Base-by-base conservation (phyloP, 2,797 vertebrate genomes). In the Cossypha heuglini region DNA sequence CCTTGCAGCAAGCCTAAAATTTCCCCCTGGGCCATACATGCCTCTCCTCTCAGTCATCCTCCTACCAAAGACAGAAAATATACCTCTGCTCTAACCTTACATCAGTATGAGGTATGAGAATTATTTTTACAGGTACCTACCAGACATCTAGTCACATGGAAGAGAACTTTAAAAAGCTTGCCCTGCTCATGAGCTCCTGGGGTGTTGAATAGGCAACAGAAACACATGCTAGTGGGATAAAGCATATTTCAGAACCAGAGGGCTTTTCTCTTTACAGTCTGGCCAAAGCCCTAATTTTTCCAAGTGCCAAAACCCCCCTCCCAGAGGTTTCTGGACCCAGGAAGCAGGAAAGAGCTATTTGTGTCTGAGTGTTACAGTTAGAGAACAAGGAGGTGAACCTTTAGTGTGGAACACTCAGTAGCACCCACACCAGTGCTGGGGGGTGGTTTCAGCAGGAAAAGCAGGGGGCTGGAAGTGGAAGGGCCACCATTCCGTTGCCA, bases 321-420 rank as follows among this genome's bases (percentile, higher is more conserved):
- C 9, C 16, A 10, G 31, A 52, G 13, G 55, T n/a, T 74, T 71
- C 63, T 68, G 28, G 37, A 55, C 78, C 13, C 42, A 79, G 38
- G 16, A 82, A 31, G 19, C 33, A 40, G 57, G 64, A 77, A 77
- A 13, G 6, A 58, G 16, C n/a, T 48, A 8, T 16, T 28, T 58
- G 10, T 14, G 37, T 12, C 6, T 8, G 13, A 51, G 8, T 7
- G 45, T 11, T n/a, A n/a, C 0, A 1, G 45, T 13, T 24, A 20
- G 9, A 45, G 33, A 59, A 59, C 4, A 59, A 59, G 28, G 6
- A 51, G 28, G n/a, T 24, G n/a, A 35, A 51, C 6, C 14, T 38
- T 45, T 33, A 28, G 12, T 8, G 54, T 16, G 45, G 10, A 85
- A 45, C 28, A 45, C 28, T 52, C 62, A 67, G 2, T 6, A n/a